A percentile compares a stretch with the other conserved stretches of the same genome.
phyloP scores from a whole-genome alignment of 2,888 invertebrate species.

The Thyatira batis region DNA sequence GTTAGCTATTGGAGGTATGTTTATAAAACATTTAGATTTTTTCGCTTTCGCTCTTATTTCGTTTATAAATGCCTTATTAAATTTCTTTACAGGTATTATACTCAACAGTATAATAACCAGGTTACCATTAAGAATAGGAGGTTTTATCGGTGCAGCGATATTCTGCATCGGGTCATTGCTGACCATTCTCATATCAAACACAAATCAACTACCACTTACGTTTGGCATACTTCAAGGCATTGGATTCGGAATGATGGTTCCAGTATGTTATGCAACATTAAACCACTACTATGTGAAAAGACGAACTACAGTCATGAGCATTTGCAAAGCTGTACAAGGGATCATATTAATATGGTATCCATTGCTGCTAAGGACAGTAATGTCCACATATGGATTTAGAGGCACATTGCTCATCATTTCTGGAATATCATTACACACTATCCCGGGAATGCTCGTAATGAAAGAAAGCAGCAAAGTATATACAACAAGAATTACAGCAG shows the following conservation, averaged over 20 bases:
- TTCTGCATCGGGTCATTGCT: conserved; percentile 78
- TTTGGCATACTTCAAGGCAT: conserved; percentile 83
- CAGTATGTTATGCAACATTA: conserved; percentile 84
- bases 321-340: conserved; percentile 83
- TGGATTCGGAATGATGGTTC: conserved; percentile 85
- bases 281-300: conserved; percentile 84
- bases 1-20: conserved; percentile 71
- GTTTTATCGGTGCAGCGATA: conserved; percentile 78
- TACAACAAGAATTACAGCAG: conserved; percentile 46
- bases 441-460: conserved; percentile 83
- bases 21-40: neutral
- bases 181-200: conserved; percentile 78
- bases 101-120: conserved; percentile 81
- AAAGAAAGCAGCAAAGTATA: conserved; percentile 48
- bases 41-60: neutral
- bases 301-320: conserved; percentile 84
- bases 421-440: conserved; percentile 82
- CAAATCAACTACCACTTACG: conserved; percentile 80
- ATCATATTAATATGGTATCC: conserved; percentile 83
- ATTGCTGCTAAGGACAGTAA: conserved; percentile 72
- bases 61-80: neutral
- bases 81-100: conserved; percentile 77
- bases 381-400: conserved; percentile 82
- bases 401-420: conserved; percentile 83
- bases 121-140: conserved; percentile 79